Conservation (phyloP, 2,113 vertebrate genomes). For the Phalacrocorax brasilianus region DNA sequence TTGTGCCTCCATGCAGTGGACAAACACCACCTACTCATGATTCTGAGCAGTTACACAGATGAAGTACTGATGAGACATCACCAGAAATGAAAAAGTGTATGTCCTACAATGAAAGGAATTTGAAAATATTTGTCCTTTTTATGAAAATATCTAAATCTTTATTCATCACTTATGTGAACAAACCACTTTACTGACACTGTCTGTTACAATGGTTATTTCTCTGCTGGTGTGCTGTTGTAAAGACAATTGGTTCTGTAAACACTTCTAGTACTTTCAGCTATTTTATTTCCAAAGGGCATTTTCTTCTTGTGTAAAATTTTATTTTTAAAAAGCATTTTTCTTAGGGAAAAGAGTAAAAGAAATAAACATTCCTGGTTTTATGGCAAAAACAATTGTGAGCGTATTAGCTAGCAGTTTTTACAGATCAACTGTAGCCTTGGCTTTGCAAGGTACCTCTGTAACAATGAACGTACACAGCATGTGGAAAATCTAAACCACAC, state of each 20-base stretch:
- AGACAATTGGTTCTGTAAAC: neutral
- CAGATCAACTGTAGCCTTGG: neutral
- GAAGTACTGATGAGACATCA: neutral
- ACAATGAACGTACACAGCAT: neutral
- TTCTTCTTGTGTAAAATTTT: neutral
- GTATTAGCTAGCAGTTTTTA: neutral
- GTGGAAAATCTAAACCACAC: conserved; percentile 2
- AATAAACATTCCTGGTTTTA: neutral
- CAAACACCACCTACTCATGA: neutral
- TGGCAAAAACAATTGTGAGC: neutral
- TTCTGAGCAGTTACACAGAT: neutral
- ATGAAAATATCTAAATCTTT: neutral
- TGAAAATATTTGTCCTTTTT: neutral
- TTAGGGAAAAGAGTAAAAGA: neutral
- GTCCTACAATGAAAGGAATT: neutral
- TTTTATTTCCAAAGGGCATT: neutral
- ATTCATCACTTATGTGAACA: neutral
- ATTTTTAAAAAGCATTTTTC: neutral
- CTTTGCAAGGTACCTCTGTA: neutral
- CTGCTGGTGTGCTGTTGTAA: neutral
- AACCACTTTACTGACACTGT: neutral
- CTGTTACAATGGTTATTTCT: neutral
- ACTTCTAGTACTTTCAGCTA: neutral
- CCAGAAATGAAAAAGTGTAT: neutral
- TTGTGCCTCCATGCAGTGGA: neutral